Conservation (phyloP, 1,140 invertebrate genomes). For the Portunus trituberculatus region DNA sequence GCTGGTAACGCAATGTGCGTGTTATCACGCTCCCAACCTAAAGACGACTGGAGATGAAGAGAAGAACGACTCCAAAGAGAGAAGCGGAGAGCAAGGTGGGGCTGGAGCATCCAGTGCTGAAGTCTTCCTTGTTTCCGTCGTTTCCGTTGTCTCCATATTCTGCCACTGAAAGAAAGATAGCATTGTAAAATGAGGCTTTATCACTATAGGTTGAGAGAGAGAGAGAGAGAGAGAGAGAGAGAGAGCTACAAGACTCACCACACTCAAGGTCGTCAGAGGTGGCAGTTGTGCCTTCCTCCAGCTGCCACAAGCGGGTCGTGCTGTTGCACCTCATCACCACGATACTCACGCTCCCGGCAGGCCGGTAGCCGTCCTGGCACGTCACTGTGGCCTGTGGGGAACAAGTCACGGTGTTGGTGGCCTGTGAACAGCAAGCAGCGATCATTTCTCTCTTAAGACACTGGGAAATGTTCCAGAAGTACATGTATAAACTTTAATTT, state of each 20-base stretch:
- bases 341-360: not conserved
- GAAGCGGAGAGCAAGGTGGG: not conserved
- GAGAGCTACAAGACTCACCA: slow-evolving; percentile 13
- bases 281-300: not conserved
- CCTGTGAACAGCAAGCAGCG: no score
- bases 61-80: not conserved
- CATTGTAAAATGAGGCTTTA: not conserved
- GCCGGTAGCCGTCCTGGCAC: not conserved
- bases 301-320: not conserved
- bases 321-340: not conserved
- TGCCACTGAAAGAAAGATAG: not conserved
- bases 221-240: not conserved
- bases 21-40: not conserved
- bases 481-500: no score
- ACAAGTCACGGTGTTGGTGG: no score
- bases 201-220: not conserved
- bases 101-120: not conserved
- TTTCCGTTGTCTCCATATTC: no score
- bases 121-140: no score
- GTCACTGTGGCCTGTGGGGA: not conserved
- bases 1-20: not conserved
- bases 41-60: not conserved
- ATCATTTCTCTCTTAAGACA: no score
- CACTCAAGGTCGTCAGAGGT: not conserved
- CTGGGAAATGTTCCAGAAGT: no score